These are phyloP conservation scores for Stomorhina lunata DNA, from an alignment of 2,888 invertebrate genomes.

Conservation along the genomic window DNA sequence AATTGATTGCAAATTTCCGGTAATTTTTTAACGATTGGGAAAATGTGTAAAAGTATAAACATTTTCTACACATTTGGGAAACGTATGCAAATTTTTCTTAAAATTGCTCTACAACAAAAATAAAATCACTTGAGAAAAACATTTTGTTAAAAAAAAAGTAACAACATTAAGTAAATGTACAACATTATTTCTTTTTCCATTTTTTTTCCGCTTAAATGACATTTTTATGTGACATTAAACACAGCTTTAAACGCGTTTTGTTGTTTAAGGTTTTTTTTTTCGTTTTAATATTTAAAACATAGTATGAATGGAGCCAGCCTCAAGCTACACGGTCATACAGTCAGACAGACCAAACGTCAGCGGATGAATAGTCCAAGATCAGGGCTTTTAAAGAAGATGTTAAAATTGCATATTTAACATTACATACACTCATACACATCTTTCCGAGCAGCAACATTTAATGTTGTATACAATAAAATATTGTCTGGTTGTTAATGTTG, in stretches of 20 bases:
- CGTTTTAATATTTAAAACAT: slow-evolving; percentile 44
- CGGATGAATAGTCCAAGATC: not conserved
- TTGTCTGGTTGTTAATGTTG: not conserved
- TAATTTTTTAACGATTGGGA: slow-evolving; percentile 32
- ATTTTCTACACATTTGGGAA: not conserved
- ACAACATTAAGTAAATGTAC: not conserved
- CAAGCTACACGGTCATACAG: not conserved
- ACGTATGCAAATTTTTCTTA: slow-evolving; percentile 54
- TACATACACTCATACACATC: slow-evolving; percentile 13
- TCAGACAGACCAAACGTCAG: not conserved
- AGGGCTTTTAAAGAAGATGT: slow-evolving; percentile 73
- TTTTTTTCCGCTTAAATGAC: slow-evolving; percentile 70
- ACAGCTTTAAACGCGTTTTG: slow-evolving; percentile 72
- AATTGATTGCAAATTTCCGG: slow-evolving; percentile 64
- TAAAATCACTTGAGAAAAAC: slow-evolving; percentile 17
- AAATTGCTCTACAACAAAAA: not conserved
- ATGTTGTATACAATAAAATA: slow-evolving; percentile 35
- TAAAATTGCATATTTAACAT: slow-evolving; percentile 72
- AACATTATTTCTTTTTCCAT: slow-evolving; percentile 63
- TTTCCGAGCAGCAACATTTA: not conserved
- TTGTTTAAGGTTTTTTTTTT: no score
- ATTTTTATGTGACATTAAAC: slow-evolving; percentile 77
- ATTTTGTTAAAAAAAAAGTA: not conserved
- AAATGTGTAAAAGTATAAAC: not conserved
- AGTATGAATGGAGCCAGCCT: slow-evolving; percentile 20